Base-by-base conservation (phyloP, 1,140 invertebrate genomes). In the Alviniconcha marisindica region DNA sequence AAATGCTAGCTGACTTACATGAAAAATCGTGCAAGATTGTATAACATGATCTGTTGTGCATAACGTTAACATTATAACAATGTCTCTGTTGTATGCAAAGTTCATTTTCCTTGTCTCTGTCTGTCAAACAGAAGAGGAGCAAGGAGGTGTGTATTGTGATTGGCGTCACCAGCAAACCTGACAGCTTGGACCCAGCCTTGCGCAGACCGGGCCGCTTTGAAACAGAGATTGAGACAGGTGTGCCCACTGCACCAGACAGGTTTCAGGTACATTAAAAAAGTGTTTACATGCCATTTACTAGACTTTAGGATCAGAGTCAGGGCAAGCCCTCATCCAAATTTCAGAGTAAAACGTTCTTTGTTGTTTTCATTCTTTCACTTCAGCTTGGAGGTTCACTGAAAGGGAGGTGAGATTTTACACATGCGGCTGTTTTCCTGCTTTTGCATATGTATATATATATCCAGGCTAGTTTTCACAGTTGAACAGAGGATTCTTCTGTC, bases 141-240 rank as follows among this genome's bases (percentile, higher is more conserved):
- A 76, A 78, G 2, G 48, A 78, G 60, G 63, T 1, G 40, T 69
- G 42, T 81, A 80, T 91, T 36, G 88, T 92, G 31, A 36, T 92
- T 42, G 90, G 87, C 5, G 86, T 90, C 12, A 92, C 89, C 28
- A 91, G 84, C 78, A 90, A 89, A 82, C 88, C 85, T 51, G 88
- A 92, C 76, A 42, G 69, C 76, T 78, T 92, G 76, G 91, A 92
- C 83, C 83, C 90, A 38, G 89, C 91, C 54, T 76, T 92, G 28
- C 56, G 90, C 54, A 80, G 91, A 78, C 88, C 90, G 12, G 90
- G 91, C 5, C 73, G 91, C 63, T 88, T 92, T 84, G 90, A 90
- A 60, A 48, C 95, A 88, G 97, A 99, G 93, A 95, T 99, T 69
- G 97, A 98, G 94, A 94, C 99, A 76, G 94, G 95, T 14, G 95